Conservation (phyloP, 2,888 invertebrate genomes). For the Andrena bicolor region DNA sequence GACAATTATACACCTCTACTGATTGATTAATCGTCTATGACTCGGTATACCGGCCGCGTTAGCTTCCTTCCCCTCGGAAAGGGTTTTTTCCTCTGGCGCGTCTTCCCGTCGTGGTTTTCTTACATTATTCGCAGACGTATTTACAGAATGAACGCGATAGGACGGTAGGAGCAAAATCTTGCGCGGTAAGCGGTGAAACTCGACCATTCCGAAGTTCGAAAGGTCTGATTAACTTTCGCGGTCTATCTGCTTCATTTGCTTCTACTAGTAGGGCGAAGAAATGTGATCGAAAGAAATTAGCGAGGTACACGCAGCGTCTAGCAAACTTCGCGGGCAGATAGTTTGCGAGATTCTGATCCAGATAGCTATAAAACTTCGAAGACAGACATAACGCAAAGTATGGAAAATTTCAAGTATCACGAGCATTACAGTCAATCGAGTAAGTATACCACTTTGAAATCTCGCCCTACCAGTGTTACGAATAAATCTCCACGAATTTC, state of each 20-base stretch:
- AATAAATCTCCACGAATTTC: neutral
- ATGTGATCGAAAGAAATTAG: too few relatives aligned
- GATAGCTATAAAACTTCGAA: too few relatives aligned
- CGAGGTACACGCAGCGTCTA: too few relatives aligned
- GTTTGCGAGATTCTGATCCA: too few relatives aligned
- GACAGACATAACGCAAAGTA: too few relatives aligned
- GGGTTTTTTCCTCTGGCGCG: neutral
- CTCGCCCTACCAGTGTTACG: neutral
- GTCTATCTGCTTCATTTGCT: too few relatives aligned
- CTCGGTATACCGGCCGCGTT: constrained; percentile 23
- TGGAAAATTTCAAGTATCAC: too few relatives aligned
- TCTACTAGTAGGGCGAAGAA: too few relatives aligned
- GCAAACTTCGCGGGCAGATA: too few relatives aligned
- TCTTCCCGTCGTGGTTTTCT: neutral
- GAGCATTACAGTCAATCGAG: too few relatives aligned
- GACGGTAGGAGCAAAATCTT: constrained; percentile 69
- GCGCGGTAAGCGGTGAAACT: neutral
- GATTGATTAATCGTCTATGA: constrained; percentile 57
- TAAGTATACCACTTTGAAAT: neutral
- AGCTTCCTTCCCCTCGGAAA: neutral
- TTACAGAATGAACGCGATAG: constrained; percentile 59
- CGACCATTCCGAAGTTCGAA: neutral
- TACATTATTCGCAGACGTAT: constrained; percentile 38
- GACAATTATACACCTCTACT: constrained; percentile 61
- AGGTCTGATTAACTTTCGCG: neutral